Percentiles rank a stretch among this genome's conserved stretches.
phyloP scores from a whole-genome alignment of 1,140 invertebrate genomes.

The Pseudobourletiella spinata region DNA sequence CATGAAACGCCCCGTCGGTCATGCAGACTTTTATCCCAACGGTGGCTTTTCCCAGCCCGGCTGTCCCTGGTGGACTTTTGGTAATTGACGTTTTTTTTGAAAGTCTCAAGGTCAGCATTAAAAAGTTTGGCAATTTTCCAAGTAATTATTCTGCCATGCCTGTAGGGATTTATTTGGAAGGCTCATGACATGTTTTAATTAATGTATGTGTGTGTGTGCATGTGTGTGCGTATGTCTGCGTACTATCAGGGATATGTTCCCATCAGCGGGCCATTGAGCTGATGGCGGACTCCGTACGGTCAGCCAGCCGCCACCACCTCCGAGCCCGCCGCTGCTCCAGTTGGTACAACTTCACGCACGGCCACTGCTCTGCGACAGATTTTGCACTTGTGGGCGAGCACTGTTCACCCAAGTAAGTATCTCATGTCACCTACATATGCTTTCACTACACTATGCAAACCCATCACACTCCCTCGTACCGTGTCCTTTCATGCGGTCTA shows the following conservation, averaged over 20 bases:
- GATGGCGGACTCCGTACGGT: slow-evolving; percentile 42
- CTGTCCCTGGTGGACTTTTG: slow-evolving; percentile 3
- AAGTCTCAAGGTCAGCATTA: too few species aligned
- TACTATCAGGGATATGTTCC: slow-evolving; percentile 30
- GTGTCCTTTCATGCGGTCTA: too few species aligned
- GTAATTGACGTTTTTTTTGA: neutral
- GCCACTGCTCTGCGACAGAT: slow-evolving; percentile 4
- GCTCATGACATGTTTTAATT: too few species aligned
- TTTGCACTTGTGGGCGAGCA: neutral
- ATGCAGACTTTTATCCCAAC: slow-evolving; percentile 51
- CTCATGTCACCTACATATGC: too few species aligned
- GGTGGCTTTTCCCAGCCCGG: slow-evolving; percentile 7
- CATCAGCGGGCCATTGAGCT: slow-evolving; percentile 38
- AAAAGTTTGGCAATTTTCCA: too few species aligned
- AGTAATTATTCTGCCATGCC: too few species aligned
- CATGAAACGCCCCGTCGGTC: slow-evolving; percentile 46
- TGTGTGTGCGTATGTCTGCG: too few species aligned
- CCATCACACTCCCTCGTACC: too few species aligned
- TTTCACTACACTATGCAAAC: too few species aligned
- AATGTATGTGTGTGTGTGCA: too few species aligned
- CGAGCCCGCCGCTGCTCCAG: slow-evolving; percentile 12
- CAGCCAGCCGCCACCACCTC: slow-evolving; percentile 9
- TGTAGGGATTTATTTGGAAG: too few species aligned
- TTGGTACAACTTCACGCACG: slow-evolving; percentile 22
- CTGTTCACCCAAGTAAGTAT: neutral